Evolutionary conservation across 2,113 vertebrate species (phyloP), one percentile per base, ranked within the genome.

Genomic region (Erpornis zantholeuca): DNA sequence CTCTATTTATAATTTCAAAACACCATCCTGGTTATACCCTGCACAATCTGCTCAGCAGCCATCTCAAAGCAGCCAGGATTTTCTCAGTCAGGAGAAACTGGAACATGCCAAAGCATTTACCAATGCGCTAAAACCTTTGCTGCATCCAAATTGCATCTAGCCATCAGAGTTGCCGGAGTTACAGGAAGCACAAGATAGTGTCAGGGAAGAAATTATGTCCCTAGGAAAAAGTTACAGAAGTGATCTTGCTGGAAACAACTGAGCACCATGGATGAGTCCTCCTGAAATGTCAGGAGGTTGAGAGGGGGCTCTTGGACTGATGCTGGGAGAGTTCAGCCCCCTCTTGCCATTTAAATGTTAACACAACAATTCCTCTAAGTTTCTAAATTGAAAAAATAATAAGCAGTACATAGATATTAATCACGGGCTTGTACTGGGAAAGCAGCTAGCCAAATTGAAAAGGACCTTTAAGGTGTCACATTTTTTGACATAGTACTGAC

Each of bases 311-410:
- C 91, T 45, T 68, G 70, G 76, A 57, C 36, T 69, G 82, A 22
- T 47, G 54, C 28, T 88, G 33, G 36, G 31, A 60, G 44, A 53
- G 81, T 94, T 95, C 91, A 96, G 80, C 77, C 81, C 78, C 40
- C 38, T 94, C 69, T 91, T 96, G 92, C 96, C 87, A 94, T 97
- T 97, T 95, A 96, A 97, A 92, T 82, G 73, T 54, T 96, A 94
- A 69, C 88, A 86, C 71, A 82, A 94, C 71, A 91, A 50, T 73
- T 89, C 93, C 77, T 35, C 19, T 82, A 94, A 91, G 29, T 78
- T 82, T 88, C 52, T 20, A 59, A 77, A 92, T 64, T 92, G 85
- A 82, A 88, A 95, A 96, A 97, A 88, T 68, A 95, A 95, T 35
- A 86, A 94, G 33, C 60, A 49, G 36, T 59, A 42, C 52, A 40